phyloP scores from a whole-genome alignment of 1,140 invertebrate genomes.

The Drosophila carrolli region DNA sequence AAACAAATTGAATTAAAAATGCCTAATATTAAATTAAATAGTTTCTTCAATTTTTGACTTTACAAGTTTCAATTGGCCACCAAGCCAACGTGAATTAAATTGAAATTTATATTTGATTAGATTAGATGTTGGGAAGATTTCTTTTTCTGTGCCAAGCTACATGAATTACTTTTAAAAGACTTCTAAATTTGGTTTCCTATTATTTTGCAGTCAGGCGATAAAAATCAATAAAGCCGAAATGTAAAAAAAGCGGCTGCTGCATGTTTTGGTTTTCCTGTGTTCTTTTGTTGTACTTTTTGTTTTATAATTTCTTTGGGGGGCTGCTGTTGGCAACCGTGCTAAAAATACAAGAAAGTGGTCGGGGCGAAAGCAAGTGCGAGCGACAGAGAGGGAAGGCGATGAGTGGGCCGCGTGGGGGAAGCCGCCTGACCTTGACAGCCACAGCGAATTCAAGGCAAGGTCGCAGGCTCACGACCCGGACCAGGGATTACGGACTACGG shows the following conservation, averaged over 20 bases:
- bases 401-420: conserved; percentile 65
- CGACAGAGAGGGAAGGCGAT: conserved; percentile 19
- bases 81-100: too few relatives aligned
- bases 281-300: conserved; percentile 4
- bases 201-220: conserved; percentile 6
- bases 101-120: too few relatives aligned
- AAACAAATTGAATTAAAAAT: too few relatives aligned
- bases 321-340: conserved; percentile 44
- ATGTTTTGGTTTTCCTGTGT: conserved; percentile 3
- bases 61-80: too few relatives aligned
- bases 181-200: not conserved
- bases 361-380: not conserved
- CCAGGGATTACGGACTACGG: conserved; percentile 12
- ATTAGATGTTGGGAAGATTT: too few relatives aligned
- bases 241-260: conserved; percentile 4
- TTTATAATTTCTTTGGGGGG: not conserved
- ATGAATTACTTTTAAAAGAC: not conserved
- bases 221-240: conserved; percentile 20
- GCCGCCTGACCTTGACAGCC: conserved; percentile 73
- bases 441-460: conserved; percentile 58
- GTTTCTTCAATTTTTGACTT: too few relatives aligned
- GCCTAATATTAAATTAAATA: too few relatives aligned
- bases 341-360: conserved; percentile 23
- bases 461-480: conserved; percentile 35
- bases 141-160: too few relatives aligned